A percentile compares a stretch with the other conserved stretches of the same genome.
Evolutionary conservation across 2,113 vertebrate species (phyloP).

Genomic region (Alouatta palliata): DNA sequence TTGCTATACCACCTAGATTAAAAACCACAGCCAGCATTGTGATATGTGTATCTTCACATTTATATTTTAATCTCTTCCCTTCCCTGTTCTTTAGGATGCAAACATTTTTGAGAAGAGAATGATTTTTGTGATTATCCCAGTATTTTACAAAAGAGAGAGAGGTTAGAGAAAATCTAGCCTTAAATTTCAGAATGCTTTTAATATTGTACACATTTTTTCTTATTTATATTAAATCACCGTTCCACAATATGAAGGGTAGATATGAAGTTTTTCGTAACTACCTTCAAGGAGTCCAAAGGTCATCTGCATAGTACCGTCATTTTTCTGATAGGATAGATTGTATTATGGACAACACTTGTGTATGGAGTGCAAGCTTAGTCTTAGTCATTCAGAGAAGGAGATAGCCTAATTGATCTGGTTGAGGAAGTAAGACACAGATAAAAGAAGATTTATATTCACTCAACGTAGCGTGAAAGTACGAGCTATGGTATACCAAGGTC

Average conservation of each 20-base stretch:
- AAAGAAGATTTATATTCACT: background rate
- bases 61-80: slow-evolving; percentile 44
- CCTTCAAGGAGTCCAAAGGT: background rate
- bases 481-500: background rate
- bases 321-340: slow-evolving; percentile 22
- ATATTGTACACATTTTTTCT: slow-evolving; percentile 16
- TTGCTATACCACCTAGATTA: background rate
- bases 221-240: slow-evolving; percentile 29
- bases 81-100: slow-evolving; percentile 10
- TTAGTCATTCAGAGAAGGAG: slow-evolving; percentile 18
- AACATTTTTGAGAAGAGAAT: background rate
- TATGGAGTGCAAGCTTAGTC: background rate
- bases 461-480: background rate
- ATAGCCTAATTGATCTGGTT: background rate
- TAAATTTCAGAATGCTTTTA: slow-evolving; percentile 40
- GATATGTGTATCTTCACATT: slow-evolving; percentile 7
- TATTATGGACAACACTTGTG: background rate
- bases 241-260: background rate
- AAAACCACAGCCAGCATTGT: background rate
- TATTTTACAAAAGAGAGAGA: slow-evolving; percentile 10
- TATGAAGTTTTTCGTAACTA: slow-evolving; percentile 5
- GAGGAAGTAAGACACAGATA: background rate
- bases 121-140: background rate
- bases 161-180: slow-evolving; percentile 35
- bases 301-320: background rate